Conservation (phyloP, 2,888 invertebrate species). For the Orchesellides sinensis region DNA sequence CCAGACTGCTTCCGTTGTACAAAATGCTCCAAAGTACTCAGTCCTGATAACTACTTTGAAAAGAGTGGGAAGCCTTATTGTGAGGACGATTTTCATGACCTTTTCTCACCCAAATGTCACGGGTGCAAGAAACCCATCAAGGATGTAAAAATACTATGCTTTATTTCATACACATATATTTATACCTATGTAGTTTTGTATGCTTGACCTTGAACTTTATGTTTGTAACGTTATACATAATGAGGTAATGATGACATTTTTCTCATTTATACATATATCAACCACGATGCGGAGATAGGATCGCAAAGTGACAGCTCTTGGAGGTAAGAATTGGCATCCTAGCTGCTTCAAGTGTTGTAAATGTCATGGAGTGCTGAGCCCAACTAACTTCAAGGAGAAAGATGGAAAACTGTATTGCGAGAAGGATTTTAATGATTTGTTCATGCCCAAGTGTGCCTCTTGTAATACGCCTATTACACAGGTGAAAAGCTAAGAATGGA, state of each 20-base stretch:
- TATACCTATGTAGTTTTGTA: not conserved
- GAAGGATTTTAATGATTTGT: slow-evolving; percentile 72
- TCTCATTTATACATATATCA: no score
- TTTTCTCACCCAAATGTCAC: slow-evolving; percentile 72
- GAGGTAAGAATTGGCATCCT: slow-evolving; percentile 66
- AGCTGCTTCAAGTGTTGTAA: slow-evolving; percentile 70
- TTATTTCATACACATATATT: slow-evolving; percentile 5
- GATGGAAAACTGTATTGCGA: slow-evolving; percentile 69
- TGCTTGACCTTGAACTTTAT: slow-evolving; percentile 17
- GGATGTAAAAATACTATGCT: slow-evolving; percentile 68
- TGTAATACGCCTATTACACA: slow-evolving; percentile 67
- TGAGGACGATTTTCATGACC: slow-evolving; percentile 70
- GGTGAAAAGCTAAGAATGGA: not conserved
- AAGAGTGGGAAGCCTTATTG: slow-evolving; percentile 65
- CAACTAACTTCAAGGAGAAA: slow-evolving; percentile 69
- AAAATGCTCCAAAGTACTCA: slow-evolving; percentile 51
- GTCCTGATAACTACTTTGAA: slow-evolving; percentile 56
- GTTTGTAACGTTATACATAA: not conserved
- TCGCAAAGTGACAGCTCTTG: slow-evolving; percentile 66
- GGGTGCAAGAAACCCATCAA: slow-evolving; percentile 71
- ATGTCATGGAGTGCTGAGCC: slow-evolving; percentile 66
- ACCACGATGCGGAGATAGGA: slow-evolving; percentile 50
- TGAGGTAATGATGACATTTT: not conserved
- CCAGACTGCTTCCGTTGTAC: slow-evolving; percentile 62
- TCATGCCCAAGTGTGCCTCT: slow-evolving; percentile 71